These are phyloP conservation scores for Mayetiola destructor DNA, from an alignment of 2,888 invertebrate species.

Conservation along the genomic window DNA sequence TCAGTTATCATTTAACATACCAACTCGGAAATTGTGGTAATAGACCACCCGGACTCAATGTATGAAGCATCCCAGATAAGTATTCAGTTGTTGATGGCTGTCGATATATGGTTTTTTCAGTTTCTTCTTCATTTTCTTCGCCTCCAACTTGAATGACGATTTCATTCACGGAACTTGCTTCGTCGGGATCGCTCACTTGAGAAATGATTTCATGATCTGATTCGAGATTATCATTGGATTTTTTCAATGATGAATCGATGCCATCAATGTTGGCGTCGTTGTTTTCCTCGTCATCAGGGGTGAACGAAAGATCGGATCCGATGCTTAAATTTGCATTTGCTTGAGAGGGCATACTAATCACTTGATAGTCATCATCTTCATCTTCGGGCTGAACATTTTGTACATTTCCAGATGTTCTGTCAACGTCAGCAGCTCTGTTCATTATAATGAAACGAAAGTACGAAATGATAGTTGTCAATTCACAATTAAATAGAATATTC, in stretches of 20 bases:
- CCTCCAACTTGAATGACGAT: conserved; percentile 28
- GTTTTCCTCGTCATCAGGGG: not conserved
- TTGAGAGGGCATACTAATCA: conserved; percentile 15
- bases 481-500: too few relatives aligned
- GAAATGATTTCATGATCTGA: not conserved
- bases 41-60: conserved; percentile 54
- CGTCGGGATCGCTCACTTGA: conserved; percentile 6
- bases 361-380: conserved; percentile 16
- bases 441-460: not conserved
- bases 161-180: conserved; percentile 27
- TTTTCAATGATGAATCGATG: too few relatives aligned
- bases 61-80: conserved; percentile 80
- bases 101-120: conserved; percentile 40
- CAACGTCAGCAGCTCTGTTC: conserved; percentile 26
- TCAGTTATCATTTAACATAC: too few relatives aligned
- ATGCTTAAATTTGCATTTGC: not conserved
- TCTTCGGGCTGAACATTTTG: conserved; percentile 8
- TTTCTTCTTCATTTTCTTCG: conserved; percentile 17
- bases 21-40: conserved; percentile 82
- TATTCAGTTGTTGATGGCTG: conserved; percentile 80
- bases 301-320: not conserved
- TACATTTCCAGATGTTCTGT: conserved; percentile 24
- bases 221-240: not conserved
- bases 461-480: not conserved
- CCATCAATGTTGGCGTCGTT: not conserved